phyloP scores from a whole-genome alignment of 2,113 vertebrate genomes.

The Hassar affinis region DNA sequence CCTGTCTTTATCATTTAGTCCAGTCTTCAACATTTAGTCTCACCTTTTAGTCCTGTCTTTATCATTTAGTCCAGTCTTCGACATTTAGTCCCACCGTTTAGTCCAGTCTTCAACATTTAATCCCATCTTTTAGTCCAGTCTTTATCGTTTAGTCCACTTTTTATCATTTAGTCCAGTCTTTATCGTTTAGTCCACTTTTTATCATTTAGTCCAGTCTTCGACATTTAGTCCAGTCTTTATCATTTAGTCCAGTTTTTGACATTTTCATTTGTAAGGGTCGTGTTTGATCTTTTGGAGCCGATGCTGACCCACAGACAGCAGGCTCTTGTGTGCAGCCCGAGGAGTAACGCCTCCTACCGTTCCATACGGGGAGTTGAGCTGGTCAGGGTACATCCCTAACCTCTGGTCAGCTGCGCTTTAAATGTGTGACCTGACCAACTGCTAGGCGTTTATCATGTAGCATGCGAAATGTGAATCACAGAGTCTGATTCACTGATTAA shows the following conservation, averaged over 20 bases:
- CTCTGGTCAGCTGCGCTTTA: neutral
- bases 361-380: neutral
- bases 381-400: neutral
- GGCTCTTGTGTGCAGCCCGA: neutral
- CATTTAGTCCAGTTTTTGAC: neutral
- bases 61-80: neutral
- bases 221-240: neutral
- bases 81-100: neutral
- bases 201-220: neutral
- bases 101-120: neutral
- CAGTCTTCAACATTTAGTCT: neutral
- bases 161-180: neutral
- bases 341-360: neutral
- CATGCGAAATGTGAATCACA: neutral
- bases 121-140: neutral
- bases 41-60: no score
- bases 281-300: neutral
- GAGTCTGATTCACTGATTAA: slow-evolving; percentile 19
- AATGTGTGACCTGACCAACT: neutral
- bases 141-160: neutral
- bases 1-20: neutral
- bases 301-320: neutral
- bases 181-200: neutral
- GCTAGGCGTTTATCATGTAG: neutral
- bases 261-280: neutral